A percentile compares a stretch with the other conserved stretches of the same genome.
Evolutionary conservation across 2,113 vertebrate species (phyloP).

Genomic region (Seriola quinqueradiata): DNA sequence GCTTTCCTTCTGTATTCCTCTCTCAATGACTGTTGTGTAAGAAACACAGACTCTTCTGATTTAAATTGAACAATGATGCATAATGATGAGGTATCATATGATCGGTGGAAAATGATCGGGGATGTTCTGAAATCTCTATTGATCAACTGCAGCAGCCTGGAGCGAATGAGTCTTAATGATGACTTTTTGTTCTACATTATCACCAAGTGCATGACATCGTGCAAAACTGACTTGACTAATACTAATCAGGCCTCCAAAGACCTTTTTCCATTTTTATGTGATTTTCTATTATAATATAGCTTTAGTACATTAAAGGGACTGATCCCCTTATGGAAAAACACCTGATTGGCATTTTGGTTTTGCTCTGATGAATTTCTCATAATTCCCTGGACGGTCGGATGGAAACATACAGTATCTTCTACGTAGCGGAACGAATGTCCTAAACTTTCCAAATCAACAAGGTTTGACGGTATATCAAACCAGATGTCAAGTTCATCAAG

Average conservation of each 20-base stretch:
- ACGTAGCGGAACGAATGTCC: not conserved
- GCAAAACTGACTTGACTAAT: not conserved
- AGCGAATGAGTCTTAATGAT: not conserved
- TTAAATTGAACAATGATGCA: not conserved
- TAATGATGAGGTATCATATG: not conserved
- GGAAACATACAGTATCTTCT: constrained; percentile 26
- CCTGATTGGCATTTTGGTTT: not conserved
- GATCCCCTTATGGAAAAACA: constrained; percentile 16
- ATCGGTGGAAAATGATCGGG: not conserved
- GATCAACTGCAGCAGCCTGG: not conserved
- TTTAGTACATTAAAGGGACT: not conserved
- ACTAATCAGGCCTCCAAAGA: constrained; percentile 2
- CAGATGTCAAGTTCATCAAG: constrained; percentile 9
- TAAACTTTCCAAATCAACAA: not conserved
- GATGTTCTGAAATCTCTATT: not conserved
- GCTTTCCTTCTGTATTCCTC: not conserved
- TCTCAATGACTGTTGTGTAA: not conserved
- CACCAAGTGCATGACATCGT: not conserved
- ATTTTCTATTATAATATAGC: not conserved
- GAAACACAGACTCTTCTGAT: not conserved
- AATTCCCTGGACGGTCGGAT: not conserved
- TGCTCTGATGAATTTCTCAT: not conserved
- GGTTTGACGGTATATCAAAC: not conserved
- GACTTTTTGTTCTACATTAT: not conserved
- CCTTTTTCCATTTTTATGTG: not conserved